phyloP scores from a whole-genome alignment of 1,140 invertebrate genomes.

The Zaprionus capensis region DNA sequence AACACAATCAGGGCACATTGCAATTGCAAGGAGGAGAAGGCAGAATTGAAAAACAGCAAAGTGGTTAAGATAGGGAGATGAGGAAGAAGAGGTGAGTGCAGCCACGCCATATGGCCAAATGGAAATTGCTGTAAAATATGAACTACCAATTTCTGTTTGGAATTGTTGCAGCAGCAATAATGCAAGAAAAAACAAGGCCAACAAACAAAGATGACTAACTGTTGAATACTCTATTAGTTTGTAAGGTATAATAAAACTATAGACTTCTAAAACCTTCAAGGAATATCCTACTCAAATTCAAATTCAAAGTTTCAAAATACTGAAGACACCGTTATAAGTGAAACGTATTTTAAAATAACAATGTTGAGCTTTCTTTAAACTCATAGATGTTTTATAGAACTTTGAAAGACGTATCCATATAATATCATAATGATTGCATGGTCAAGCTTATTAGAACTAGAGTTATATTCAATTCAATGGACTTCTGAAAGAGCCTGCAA shows the following conservation, averaged over 20 bases:
- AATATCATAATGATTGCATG: too few relatives aligned
- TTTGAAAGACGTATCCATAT: too few relatives aligned
- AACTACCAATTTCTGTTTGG: slow-evolving; percentile 77
- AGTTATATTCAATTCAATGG: too few relatives aligned
- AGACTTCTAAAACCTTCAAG: too few relatives aligned
- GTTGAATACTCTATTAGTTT: not conserved
- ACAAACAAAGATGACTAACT: not conserved
- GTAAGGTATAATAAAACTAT: not conserved
- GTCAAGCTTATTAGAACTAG: too few relatives aligned
- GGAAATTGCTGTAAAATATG: slow-evolving; percentile 82
- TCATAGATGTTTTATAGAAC: too few relatives aligned
- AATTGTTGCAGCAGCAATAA: slow-evolving; percentile 59
- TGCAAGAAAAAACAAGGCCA: slow-evolving; percentile 12
- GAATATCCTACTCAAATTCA: too few relatives aligned
- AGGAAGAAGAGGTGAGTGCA: not conserved
- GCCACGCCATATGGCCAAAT: slow-evolving; percentile 74
- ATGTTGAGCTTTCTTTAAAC: too few relatives aligned
- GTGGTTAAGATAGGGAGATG: not conserved
- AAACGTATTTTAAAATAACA: too few relatives aligned
- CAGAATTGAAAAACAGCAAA: slow-evolving; percentile 23
- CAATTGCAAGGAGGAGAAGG: slow-evolving; percentile 11
- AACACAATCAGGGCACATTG: slow-evolving; percentile 24
- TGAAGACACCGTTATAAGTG: too few relatives aligned
- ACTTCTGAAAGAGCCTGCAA: too few relatives aligned
- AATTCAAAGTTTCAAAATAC: too few relatives aligned